phyloP scores from a whole-genome alignment of 2,888 invertebrate genomes.

The Melinopterus prodromus region DNA sequence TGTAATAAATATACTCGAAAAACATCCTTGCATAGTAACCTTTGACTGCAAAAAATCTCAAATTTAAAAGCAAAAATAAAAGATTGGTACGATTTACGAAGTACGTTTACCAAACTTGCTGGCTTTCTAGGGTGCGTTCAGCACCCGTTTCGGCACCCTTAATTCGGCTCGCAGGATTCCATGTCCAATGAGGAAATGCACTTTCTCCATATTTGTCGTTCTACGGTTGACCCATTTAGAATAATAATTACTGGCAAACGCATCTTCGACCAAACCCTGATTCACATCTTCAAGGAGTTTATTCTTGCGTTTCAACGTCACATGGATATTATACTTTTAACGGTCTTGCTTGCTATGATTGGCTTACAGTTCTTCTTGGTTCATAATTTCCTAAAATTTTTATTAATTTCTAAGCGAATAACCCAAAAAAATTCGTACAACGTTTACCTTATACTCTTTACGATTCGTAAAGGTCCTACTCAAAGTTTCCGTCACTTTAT shows the following conservation, averaged over 20 bases:
- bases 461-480: conserved; percentile 79
- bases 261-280: conserved; percentile 75
- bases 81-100: too few relatives aligned
- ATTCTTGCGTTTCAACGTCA: conserved; percentile 85
- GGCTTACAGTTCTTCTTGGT: conserved; percentile 52
- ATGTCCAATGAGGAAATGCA: conserved; percentile 95
- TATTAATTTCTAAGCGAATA: conserved; percentile 16
- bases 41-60: too few relatives aligned
- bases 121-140: too few relatives aligned
- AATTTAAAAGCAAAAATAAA: too few relatives aligned
- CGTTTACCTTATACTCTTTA: conserved; percentile 71
- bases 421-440: conserved; percentile 8
- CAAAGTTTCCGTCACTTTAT: conserved; percentile 80
- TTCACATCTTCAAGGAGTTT: conserved; percentile 85
- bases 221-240: conserved; percentile 81
- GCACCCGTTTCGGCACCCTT: too few relatives aligned
- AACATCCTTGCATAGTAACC: too few relatives aligned
- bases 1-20: too few relatives aligned
- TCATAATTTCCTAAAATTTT: conserved; percentile 51
- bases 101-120: too few relatives aligned
- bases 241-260: conserved; percentile 80
- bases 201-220: conserved; percentile 89
- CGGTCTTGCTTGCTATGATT: conserved; percentile 59
- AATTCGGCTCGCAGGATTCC: conserved; percentile 89
- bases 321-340: conserved; percentile 80